These are phyloP conservation scores for Palloptera scutellata DNA, from an alignment of 2,888 invertebrate species.

Conservation along the genomic window DNA sequence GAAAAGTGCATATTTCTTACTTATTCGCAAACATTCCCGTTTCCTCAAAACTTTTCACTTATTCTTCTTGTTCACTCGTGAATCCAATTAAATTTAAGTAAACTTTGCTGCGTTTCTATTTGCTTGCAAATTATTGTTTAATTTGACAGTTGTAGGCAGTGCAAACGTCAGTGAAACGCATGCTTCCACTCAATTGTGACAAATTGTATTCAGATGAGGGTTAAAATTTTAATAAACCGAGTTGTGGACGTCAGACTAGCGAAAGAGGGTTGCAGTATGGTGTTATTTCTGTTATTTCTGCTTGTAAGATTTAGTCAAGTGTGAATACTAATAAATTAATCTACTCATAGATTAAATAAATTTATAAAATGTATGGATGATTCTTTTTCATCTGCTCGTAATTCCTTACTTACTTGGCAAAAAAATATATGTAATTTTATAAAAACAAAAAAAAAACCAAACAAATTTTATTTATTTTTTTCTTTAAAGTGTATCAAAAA, in stretches of 20 bases:
- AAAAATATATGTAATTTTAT: too few relatives aligned
- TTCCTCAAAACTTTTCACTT: too few relatives aligned
- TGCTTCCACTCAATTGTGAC: slow-evolving; percentile 17
- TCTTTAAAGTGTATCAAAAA: background rate
- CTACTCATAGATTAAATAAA: too few relatives aligned
- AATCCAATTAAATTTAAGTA: slow-evolving; percentile 54
- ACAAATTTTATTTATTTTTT: background rate
- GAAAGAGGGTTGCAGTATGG: background rate
- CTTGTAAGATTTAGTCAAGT: too few relatives aligned
- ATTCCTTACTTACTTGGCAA: too few relatives aligned
- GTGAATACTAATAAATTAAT: too few relatives aligned
- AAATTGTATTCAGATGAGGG: background rate
- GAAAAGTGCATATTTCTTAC: too few relatives aligned
- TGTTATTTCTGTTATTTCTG: too few relatives aligned
- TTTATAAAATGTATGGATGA: too few relatives aligned
- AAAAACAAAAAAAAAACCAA: background rate
- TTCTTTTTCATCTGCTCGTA: too few relatives aligned
- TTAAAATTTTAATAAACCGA: background rate
- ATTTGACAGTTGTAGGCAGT: slow-evolving; percentile 54
- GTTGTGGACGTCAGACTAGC: background rate
- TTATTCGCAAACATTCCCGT: background rate
- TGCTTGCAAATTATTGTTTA: slow-evolving; percentile 47
- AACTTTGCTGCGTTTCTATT: slow-evolving; percentile 38
- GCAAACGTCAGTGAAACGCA: slow-evolving; percentile 40
- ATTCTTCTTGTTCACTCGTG: slow-evolving; percentile 7